A percentile compares a stretch with the other conserved stretches of the same genome.
Evolutionary conservation across 2,113 vertebrate genomes (phyloP).

Genomic region (Poeciliopsis retropinna): DNA sequence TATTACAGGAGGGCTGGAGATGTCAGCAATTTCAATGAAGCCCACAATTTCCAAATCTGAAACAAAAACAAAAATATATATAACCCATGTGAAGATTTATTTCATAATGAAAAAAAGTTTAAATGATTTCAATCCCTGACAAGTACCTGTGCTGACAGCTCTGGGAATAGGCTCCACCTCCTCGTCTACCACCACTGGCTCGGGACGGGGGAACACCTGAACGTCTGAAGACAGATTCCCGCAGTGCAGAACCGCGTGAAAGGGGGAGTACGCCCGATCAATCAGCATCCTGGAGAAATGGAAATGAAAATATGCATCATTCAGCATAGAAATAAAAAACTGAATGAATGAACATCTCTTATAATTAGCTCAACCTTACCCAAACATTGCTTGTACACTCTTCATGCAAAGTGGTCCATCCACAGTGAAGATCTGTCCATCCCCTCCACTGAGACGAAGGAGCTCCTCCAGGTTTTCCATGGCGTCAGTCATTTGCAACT

Average conservation of each 20-base stretch:
- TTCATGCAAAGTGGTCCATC: conserved; percentile 96
- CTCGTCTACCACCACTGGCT: conserved; percentile 91
- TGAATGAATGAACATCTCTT: too few species aligned
- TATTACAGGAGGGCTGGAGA: conserved; percentile 95
- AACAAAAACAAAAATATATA: background rate
- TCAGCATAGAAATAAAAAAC: background rate
- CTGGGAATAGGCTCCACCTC: conserved; percentile 93
- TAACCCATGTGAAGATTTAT: background rate
- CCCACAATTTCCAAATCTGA: conserved; percentile 96
- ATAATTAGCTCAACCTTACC: conserved; percentile 67
- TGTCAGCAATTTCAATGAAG: conserved; percentile 97
- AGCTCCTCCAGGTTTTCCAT: conserved; percentile 93
- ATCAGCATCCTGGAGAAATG: conserved; percentile 87
- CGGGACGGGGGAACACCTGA: conserved; percentile 96
- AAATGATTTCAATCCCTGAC: conserved; percentile 7
- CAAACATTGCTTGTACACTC: conserved; percentile 98
- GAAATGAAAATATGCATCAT: background rate
- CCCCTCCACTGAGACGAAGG: conserved; percentile 91
- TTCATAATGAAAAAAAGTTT: background rate
- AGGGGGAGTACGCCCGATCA: conserved; percentile 93
- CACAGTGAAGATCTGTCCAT: conserved; percentile 95
- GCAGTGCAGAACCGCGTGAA: conserved; percentile 95
- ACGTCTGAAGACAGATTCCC: conserved; percentile 95
- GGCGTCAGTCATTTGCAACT: conserved; percentile 93
- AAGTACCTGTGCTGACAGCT: conserved; percentile 89